Evolutionary conservation across 2,797 vertebrate genomes (phyloP).

Genomic region (Carcharodon carcharias): DNA sequence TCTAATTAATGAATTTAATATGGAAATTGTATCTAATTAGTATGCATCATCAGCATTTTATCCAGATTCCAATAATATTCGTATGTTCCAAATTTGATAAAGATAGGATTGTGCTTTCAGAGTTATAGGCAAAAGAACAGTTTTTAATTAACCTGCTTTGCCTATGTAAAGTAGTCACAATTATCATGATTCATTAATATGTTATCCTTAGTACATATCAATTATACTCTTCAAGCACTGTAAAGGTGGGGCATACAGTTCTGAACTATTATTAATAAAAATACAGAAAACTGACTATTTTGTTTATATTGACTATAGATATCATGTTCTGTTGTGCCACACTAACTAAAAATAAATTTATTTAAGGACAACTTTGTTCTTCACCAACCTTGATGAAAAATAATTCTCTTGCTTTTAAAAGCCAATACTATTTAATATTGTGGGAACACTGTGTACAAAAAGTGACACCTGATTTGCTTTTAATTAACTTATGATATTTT

Average conservation of each 20-base stretch:
- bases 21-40: constrained; percentile 27
- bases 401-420: background rate
- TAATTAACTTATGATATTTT: background rate
- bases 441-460: background rate
- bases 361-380: background rate
- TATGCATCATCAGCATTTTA: constrained; percentile 16
- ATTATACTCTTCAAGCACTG: background rate
- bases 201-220: constrained; percentile 31
- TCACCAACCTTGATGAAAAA: background rate
- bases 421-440: background rate
- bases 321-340: background rate
- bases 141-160: constrained; percentile 36
- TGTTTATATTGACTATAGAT: background rate
- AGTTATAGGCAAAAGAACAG: background rate
- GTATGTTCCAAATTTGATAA: constrained; percentile 34
- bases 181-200: constrained; percentile 31
- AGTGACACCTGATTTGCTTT: background rate
- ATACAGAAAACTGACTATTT: background rate
- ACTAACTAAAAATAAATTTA: background rate
- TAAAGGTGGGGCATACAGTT: background rate
- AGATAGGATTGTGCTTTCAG: constrained; percentile 29
- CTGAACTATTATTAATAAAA: constrained; percentile 27
- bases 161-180: constrained; percentile 34
- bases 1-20: constrained; percentile 33
- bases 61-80: constrained; percentile 28